Conservation (phyloP, 2,888 invertebrate genomes). For the Ochropleura leucogaster region DNA sequence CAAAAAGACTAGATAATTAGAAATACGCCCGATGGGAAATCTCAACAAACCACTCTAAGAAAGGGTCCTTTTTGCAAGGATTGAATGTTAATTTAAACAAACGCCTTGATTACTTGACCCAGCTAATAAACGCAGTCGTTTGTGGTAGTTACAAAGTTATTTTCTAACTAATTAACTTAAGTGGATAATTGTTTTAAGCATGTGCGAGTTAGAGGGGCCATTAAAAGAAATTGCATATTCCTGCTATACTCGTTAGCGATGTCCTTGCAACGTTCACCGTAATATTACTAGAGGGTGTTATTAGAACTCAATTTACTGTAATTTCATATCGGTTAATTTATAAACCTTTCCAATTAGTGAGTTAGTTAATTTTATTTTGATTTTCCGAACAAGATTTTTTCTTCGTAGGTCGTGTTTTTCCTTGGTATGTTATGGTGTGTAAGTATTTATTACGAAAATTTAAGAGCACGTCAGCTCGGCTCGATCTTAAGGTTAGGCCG, state of each 20-base stretch:
- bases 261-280: not conserved
- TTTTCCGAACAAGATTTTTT: not conserved
- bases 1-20: constrained; percentile 38
- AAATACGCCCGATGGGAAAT: constrained; percentile 48
- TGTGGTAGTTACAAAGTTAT: constrained; percentile 1
- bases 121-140: constrained; percentile 13
- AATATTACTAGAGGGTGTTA: not conserved
- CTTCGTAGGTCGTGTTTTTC: not conserved
- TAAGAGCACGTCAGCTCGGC: no score
- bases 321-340: constrained; percentile 1
- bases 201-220: constrained; percentile 8
- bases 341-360: no score
- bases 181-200: constrained; percentile 31
- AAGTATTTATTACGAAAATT: no score
- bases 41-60: constrained; percentile 27
- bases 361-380: not conserved
- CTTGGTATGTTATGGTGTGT: not conserved
- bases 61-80: constrained; percentile 23
- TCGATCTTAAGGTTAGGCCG: no score
- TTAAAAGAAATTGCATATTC: constrained; percentile 29
- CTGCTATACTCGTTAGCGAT: not conserved
- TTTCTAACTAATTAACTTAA: constrained; percentile 12
- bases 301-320: constrained; percentile 11
- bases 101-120: constrained; percentile 14
- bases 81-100: constrained; percentile 31